Evolutionary conservation across 2,888 invertebrate species (phyloP), one percentile per base, ranked within the genome.

Genomic region (Chelonus formosanus): DNA sequence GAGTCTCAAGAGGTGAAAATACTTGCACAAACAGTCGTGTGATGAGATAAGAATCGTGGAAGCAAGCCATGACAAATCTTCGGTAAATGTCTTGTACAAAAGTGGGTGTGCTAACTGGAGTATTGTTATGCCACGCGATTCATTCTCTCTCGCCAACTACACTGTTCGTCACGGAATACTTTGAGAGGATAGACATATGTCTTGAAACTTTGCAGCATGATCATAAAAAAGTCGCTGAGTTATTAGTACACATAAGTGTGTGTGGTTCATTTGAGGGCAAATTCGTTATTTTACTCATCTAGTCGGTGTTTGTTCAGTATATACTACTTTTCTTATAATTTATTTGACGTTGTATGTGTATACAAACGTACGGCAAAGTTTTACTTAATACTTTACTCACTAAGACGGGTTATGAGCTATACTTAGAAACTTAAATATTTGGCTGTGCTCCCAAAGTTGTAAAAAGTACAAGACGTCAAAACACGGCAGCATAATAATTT

Each of bases 361-460:
- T 20, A 20, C 20, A 2, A 20, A 20, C 20, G 20, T 20, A 20
- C 20, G 1, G 20, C 20, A 20, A 20, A 20, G 20, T 20, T 20
- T 20, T 20, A 20, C 20, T 20, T 20, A 20, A 20, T 44, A 57
- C 31, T 57, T 57, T 53, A 34, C 57, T 32, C 32, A 47, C 36
- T 48, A 40, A 35, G 32, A 3, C 47, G 20, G 20, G 20, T 20
- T 20, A 36, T 20, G 44, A 50, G 44, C 44, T 79, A 80, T 80
- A 80, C 78, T 80, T 80, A 79, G 80, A 78, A 72, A 71, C 74
- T 75, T 72, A 77, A 78, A 77, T 75, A 76, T 72, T 79, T 76
- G 78, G 78, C 77, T 74, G 66, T 50, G 73, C 74, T 78, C 76
- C 77, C 77, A 67, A 73, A 75, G 71, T 72, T 31, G 59, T 59